Conservation (phyloP, 64 coral and sea anemone genomes). For the Trachythela sp. region DNA sequence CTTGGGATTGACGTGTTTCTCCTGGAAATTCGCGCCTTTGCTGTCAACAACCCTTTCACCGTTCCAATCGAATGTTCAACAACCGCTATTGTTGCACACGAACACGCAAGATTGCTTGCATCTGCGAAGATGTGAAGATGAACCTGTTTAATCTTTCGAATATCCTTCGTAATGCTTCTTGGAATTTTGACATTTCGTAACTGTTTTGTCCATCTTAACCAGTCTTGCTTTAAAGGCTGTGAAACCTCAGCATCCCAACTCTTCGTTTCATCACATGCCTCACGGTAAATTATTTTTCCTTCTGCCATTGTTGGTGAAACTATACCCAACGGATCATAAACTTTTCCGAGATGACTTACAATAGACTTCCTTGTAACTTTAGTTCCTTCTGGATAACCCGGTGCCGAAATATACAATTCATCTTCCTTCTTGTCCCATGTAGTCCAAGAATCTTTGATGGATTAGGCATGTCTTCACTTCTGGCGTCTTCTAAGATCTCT, state of each 20-base stretch:
- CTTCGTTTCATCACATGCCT: not conserved
- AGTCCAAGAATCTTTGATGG: not conserved
- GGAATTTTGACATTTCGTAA: not conserved
- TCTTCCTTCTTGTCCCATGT: not conserved
- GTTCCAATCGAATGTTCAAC: not conserved
- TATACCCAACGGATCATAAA: not conserved
- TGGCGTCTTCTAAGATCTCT: not conserved
- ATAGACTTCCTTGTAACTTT: not conserved
- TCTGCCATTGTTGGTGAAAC: not conserved
- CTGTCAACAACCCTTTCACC: not conserved
- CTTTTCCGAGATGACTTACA: not conserved
- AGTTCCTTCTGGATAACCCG: not conserved
- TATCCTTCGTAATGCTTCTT: not conserved
- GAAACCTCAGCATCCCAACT: not conserved
- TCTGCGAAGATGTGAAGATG: not conserved
- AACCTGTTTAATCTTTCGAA: not conserved
- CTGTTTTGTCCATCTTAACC: not conserved
- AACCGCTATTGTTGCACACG: not conserved
- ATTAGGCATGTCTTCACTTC: not conserved
- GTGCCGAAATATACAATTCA: not conserved
- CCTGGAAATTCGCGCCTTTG: not conserved
- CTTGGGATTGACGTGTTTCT: not conserved
- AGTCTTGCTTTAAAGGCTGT: not conserved
- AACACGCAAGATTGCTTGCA: not conserved
- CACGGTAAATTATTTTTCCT: not conserved